Evolutionary conservation across 2,113 vertebrate species (phyloP).

Genomic region (Motacilla alba): DNA sequence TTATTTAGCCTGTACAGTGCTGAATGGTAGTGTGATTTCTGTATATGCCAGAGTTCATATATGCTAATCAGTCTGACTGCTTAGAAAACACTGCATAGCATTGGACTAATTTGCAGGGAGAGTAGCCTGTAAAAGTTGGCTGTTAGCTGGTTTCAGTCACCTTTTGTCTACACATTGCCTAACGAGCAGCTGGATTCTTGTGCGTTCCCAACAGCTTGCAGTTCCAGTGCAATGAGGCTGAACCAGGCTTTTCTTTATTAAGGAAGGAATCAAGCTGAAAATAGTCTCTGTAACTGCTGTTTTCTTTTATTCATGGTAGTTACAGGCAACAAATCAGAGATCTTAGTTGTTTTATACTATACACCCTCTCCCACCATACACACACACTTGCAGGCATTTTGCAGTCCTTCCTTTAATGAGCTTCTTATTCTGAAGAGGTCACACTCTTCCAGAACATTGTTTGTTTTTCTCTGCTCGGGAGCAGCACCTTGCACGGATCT

Average conservation of each 20-base stretch:
- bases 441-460: neutral
- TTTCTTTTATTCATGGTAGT: neutral
- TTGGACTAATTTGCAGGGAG: neutral
- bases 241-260: neutral
- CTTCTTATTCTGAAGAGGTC: neutral
- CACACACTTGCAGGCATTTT: neutral
- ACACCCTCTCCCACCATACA: rapidly evolving
- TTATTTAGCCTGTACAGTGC: neutral
- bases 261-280: neutral
- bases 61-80: neutral
- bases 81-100: neutral
- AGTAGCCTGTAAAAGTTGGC: neutral
- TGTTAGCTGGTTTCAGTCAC: neutral
- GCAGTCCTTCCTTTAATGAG: neutral
- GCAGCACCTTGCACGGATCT: neutral
- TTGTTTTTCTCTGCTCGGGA: neutral
- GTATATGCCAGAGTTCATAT: neutral
- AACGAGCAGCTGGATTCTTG: neutral
- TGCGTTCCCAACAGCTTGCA: neutral
- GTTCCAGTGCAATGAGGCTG: neutral
- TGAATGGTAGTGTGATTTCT: constrained; percentile 9
- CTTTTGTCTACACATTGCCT: neutral
- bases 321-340: neutral
- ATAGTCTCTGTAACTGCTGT: neutral
- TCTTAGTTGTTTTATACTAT: neutral